phyloP scores from a whole-genome alignment of 2,797 vertebrate species.

The Pteropus rufus region DNA sequence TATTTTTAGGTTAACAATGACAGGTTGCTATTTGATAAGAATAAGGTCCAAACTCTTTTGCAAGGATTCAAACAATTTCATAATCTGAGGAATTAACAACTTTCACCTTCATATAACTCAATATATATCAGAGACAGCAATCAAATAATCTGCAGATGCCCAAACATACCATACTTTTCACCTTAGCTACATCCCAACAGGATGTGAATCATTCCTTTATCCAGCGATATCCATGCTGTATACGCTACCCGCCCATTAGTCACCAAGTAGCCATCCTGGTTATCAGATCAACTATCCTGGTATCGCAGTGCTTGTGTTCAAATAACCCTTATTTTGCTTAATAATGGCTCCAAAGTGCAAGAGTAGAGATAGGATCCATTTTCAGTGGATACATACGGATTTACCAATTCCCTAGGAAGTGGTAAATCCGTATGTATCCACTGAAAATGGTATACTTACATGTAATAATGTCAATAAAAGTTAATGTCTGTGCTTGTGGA shows the following conservation, averaged over 20 bases:
- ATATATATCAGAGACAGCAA: not conserved
- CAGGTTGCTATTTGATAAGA: not conserved
- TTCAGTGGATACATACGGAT: no score
- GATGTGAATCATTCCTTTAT: not conserved
- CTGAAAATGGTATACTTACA: not conserved
- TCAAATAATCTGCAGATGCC: not conserved
- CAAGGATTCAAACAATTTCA: not conserved
- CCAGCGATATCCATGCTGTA: not conserved
- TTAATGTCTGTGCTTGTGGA: not conserved
- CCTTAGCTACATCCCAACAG: not conserved
- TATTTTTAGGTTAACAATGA: not conserved
- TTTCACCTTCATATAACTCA: not conserved
- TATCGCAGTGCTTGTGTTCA: not conserved
- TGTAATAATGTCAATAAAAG: not conserved
- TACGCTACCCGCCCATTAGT: not conserved
- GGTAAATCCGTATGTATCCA: not conserved
- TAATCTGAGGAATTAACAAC: not conserved
- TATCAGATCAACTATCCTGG: not conserved
- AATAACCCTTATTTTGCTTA: not conserved
- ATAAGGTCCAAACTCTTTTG: not conserved
- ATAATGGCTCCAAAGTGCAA: not conserved
- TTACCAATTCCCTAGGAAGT: not conserved
- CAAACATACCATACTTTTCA: not conserved
- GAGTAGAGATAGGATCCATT: not conserved
- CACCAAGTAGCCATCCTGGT: not conserved